Evolutionary conservation across 1,140 invertebrate species (phyloP).

Genomic region (Neodiprion pinetum): DNA sequence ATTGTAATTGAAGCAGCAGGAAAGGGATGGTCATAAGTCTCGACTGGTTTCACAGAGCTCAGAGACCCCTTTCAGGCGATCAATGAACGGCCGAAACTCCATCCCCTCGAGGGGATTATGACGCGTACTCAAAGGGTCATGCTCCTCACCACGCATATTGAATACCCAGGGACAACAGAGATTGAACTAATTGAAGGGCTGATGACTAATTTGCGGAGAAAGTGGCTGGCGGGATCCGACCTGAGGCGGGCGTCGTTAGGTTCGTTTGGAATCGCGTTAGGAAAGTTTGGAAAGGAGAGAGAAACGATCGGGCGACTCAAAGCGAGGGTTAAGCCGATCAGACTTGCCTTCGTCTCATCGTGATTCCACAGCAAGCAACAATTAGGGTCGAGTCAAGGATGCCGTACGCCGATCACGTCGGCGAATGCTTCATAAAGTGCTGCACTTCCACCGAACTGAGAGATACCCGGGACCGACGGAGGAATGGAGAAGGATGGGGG

Average conservation of each 20-base stretch:
- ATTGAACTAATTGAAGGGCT: too few relatives aligned
- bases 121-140: too few relatives aligned
- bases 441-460: conserved; percentile 23
- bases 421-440: conserved; percentile 50
- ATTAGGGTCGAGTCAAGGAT: conserved; percentile 44
- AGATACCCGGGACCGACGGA: neutral
- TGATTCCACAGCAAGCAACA: conserved; percentile 41
- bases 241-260: neutral
- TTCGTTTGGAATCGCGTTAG: neutral
- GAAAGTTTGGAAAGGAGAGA: conserved; percentile 14
- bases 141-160: too few relatives aligned
- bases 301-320: conserved; percentile 23
- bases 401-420: conserved; percentile 42
- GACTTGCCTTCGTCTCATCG: conserved; percentile 16
- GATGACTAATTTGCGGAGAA: too few relatives aligned
- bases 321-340: conserved; percentile 16
- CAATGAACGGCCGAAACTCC: too few relatives aligned
- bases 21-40: too few relatives aligned
- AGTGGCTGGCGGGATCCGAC: too few relatives aligned
- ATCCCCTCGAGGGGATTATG: too few relatives aligned
- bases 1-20: too few relatives aligned
- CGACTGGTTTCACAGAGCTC: too few relatives aligned
- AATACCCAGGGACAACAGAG: too few relatives aligned
- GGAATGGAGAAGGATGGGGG: neutral
- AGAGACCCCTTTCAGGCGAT: too few relatives aligned